These are phyloP conservation scores for Strongylocentrotus purpuratus DNA, from an alignment of 35 echinoderm and acorn worm species.

Conservation along the genomic window DNA sequence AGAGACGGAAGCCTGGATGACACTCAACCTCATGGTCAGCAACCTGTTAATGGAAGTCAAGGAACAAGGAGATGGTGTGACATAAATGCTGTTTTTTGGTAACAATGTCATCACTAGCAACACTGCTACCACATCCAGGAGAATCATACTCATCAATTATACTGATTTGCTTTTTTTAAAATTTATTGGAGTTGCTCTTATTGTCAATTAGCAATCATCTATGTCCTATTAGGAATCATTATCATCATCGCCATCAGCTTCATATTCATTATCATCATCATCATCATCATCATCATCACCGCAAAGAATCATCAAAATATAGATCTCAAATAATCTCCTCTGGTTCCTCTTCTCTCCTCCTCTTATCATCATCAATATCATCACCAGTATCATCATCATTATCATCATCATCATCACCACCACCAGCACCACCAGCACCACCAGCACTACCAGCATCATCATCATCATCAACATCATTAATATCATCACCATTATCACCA, in stretches of 20 bases:
- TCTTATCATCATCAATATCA: neutral
- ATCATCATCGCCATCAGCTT: neutral
- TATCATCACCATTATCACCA: neutral
- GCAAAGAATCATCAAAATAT: neutral
- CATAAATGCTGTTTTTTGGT: neutral
- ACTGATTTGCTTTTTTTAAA: too few species aligned
- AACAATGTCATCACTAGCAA: neutral
- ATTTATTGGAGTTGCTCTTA: too few species aligned
- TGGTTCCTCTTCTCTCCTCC: neutral
- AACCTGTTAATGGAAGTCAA: slow-evolving; percentile 54
- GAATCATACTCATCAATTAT: neutral
- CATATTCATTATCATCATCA: neutral
- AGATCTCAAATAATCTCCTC: too few species aligned
- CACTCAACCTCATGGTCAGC: slow-evolving; percentile 97
- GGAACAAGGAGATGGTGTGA: neutral
- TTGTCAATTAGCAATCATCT: too few species aligned
- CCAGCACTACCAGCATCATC: neutral
- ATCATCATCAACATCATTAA: slow-evolving; percentile 12
- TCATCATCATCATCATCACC: neutral
- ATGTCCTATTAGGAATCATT: neutral
- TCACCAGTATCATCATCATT: neutral
- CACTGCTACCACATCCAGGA: neutral
- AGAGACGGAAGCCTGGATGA: slow-evolving; percentile 87
- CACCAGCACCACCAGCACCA: neutral
- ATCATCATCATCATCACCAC: slow-evolving; percentile 6